phyloP scores from a whole-genome alignment of 1,140 invertebrate genomes.

The Hydropsyche tenuis region DNA sequence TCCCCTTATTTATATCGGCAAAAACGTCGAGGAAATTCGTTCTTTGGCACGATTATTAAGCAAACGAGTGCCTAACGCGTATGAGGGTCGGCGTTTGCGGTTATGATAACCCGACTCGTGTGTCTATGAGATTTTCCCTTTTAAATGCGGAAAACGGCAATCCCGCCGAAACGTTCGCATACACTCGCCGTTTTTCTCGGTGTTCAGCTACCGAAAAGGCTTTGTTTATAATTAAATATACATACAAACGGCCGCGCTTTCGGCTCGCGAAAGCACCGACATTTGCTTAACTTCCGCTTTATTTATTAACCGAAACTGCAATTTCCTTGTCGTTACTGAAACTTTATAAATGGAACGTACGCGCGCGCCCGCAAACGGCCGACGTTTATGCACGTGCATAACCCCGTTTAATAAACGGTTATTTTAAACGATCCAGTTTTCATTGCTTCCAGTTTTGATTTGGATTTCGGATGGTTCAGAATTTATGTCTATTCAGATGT shows the following conservation, averaged over 20 bases:
- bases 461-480: no score
- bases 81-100: not conserved
- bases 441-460: no score
- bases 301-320: constrained; percentile 35
- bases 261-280: constrained; percentile 12
- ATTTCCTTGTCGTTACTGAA: constrained; percentile 31
- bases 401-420: not conserved
- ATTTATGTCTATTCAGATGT: no score
- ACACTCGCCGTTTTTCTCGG: constrained; percentile 6
- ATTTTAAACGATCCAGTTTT: no score
- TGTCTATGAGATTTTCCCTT: not conserved
- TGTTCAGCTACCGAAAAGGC: not conserved
- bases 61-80: no score
- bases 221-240: constrained; percentile 37
- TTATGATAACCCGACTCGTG: not conserved
- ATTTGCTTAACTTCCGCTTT: constrained; percentile 33
- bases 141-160: no score
- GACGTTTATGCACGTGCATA: constrained; percentile 8
- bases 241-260: constrained; percentile 26
- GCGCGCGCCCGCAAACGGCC: not conserved
- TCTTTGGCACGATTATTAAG: no score
- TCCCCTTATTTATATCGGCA: not conserved
- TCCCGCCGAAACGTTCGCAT: no score
- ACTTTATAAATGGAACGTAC: constrained; percentile 21
- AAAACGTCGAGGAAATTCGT: no score